A percentile compares a stretch with the other conserved stretches of the same genome.
Conservation (phyloP, 92 coral and sea anemone species). For the Desmophyllum pertusum region DNA sequence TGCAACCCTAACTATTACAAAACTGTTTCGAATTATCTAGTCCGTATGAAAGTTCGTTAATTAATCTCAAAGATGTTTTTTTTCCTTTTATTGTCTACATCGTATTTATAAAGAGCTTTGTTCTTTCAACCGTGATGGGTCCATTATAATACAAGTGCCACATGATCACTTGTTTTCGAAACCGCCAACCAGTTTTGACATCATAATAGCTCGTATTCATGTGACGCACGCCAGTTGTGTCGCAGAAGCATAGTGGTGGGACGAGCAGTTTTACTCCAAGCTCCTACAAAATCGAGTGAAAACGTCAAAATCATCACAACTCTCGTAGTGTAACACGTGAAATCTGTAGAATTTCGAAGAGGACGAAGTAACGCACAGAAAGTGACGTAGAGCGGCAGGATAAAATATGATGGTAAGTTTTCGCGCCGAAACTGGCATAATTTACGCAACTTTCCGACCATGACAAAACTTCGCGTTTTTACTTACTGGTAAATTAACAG, state of each 20-base stretch:
- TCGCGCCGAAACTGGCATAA: slow-evolving; percentile 32
- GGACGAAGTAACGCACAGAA: neutral
- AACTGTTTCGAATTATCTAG: neutral
- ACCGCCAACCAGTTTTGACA: slow-evolving; percentile 41
- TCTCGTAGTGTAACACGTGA: neutral
- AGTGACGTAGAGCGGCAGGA: neutral
- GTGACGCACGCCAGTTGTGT: slow-evolving; percentile 39
- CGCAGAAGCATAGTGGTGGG: neutral
- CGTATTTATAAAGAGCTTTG: slow-evolving; percentile 32
- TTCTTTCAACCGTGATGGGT: slow-evolving; percentile 31
- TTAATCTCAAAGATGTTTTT: slow-evolving; percentile 19
- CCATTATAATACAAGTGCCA: slow-evolving; percentile 44
- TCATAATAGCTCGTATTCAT: slow-evolving; percentile 34
- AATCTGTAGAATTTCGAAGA: neutral
- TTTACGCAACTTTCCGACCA: slow-evolving; percentile 2
- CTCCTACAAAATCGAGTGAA: neutral
- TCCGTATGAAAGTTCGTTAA: slow-evolving; percentile 17
- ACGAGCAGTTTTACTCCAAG: neutral
- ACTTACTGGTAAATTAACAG: neutral
- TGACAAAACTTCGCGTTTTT: neutral
- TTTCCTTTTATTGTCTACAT: slow-evolving; percentile 31
- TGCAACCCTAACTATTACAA: neutral
- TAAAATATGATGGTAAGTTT: slow-evolving; percentile 42
- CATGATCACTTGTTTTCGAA: slow-evolving; percentile 21
- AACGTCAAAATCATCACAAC: neutral